Conservation (phyloP, 2,888 invertebrate species). For the Euzetes globulus region DNA sequence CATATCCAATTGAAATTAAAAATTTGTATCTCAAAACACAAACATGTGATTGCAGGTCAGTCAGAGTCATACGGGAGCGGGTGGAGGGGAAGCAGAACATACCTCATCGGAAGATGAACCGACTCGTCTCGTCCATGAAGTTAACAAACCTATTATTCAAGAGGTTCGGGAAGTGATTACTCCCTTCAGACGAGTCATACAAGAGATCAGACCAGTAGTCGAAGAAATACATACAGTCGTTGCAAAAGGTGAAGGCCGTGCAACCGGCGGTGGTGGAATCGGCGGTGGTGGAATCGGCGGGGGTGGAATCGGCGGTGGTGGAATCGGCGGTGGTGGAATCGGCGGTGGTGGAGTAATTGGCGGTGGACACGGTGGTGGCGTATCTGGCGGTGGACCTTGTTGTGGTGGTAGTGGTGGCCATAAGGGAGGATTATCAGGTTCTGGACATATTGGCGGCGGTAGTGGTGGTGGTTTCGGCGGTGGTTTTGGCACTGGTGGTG, state of each 20-base stretch:
- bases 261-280: neutral
- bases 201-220: neutral
- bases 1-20: too few species aligned
- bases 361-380: neutral
- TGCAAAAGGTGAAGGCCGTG: neutral
- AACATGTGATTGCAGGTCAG: neutral
- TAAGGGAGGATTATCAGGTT: neutral
- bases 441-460: neutral
- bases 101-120: neutral
- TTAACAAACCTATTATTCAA: slow-evolving; percentile 5
- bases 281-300: neutral
- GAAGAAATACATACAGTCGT: neutral
- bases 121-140: neutral
- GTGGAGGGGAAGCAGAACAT: neutral
- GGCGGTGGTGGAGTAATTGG: neutral
- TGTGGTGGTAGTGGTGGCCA: neutral
- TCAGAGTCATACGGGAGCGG: neutral
- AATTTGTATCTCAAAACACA: too few species aligned
- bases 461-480: neutral
- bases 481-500: neutral
- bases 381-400: neutral
- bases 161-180: slow-evolving; percentile 3
- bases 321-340: neutral
- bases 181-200: neutral
- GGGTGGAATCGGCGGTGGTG: neutral